phyloP scores from a whole-genome alignment of 2,797 vertebrate species.

The Silurus aristotelis region DNA sequence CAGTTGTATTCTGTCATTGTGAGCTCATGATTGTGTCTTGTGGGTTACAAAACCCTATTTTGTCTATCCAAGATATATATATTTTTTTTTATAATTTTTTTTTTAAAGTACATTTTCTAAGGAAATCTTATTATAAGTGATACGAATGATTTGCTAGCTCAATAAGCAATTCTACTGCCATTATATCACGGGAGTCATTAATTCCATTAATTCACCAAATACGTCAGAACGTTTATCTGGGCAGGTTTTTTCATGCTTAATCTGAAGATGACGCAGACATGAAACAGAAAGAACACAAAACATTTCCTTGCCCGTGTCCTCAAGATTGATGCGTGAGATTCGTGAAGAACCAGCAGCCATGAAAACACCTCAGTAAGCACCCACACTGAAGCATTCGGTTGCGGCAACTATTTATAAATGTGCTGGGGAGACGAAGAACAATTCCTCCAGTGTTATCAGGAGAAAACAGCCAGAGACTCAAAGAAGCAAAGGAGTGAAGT shows the following conservation, averaged over 20 bases:
- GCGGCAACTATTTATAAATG: slow-evolving; percentile 69
- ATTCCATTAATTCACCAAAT: no score
- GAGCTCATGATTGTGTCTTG: background rate
- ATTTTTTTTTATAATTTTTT: background rate
- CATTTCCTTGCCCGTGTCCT: background rate
- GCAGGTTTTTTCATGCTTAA: background rate
- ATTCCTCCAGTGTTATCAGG: slow-evolving; percentile 72
- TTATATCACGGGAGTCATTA: background rate
- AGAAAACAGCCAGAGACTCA: slow-evolving; percentile 64
- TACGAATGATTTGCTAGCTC: background rate
- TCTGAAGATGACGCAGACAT: background rate
- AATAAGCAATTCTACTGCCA: background rate
- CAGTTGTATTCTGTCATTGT: background rate
- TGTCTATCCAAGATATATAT: background rate
- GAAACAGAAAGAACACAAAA: background rate
- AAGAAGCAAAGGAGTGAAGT: slow-evolving; percentile 53
- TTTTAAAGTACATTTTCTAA: background rate
- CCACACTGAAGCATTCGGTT: slow-evolving; percentile 59
- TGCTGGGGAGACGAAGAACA: slow-evolving; percentile 58
- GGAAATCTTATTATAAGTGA: background rate
- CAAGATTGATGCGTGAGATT: slow-evolving; percentile 2
- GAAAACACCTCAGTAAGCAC: slow-evolving; percentile 57
- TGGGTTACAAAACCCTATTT: background rate
- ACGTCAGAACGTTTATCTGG: background rate
- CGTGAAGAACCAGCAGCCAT: slow-evolving; percentile 48